These are phyloP conservation scores for Ametastegia equiseti DNA, from an alignment of 2,888 invertebrate species.

Conservation along the genomic window DNA sequence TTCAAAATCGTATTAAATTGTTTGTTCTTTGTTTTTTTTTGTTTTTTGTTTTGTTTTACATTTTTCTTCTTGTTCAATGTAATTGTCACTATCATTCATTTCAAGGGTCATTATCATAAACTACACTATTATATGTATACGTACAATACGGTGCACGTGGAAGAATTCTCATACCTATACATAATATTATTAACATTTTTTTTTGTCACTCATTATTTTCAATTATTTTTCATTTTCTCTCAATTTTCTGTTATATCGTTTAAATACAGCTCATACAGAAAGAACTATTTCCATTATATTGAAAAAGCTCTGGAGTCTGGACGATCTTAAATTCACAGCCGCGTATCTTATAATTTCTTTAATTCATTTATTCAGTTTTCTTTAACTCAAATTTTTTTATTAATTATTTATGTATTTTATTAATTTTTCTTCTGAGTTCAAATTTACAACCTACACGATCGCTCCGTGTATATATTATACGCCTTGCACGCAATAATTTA, in stretches of 20 bases:
- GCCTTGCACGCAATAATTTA: background rate
- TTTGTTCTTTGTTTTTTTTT: background rate
- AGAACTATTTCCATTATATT: slow-evolving; percentile 7
- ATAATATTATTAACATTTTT: background rate
- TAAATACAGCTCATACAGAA: slow-evolving; percentile 17
- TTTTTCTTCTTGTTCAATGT: background rate
- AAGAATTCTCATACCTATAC: slow-evolving; percentile 38
- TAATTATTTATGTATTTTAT: background rate
- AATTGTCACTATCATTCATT: slow-evolving; percentile 1
- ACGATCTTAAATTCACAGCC: slow-evolving; percentile 51
- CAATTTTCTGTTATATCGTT: too few species aligned
- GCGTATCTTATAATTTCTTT: slow-evolving; percentile 19
- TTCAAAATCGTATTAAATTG: slow-evolving; percentile 37
- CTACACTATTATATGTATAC: too few species aligned
- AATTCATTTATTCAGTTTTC: background rate
- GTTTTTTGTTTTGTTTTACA: too few species aligned
- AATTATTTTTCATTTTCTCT: background rate
- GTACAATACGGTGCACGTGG: slow-evolving; percentile 30
- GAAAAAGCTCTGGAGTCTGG: slow-evolving; percentile 30
- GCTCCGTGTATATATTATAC: background rate
- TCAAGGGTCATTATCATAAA: slow-evolving; percentile 12
- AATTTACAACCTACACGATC: background rate
- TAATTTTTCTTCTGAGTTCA: background rate
- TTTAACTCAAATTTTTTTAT: slow-evolving; percentile 7
- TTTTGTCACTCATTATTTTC: background rate